Conservation (phyloP, 2,797 vertebrate species). For the Phataginus tricuspis region DNA sequence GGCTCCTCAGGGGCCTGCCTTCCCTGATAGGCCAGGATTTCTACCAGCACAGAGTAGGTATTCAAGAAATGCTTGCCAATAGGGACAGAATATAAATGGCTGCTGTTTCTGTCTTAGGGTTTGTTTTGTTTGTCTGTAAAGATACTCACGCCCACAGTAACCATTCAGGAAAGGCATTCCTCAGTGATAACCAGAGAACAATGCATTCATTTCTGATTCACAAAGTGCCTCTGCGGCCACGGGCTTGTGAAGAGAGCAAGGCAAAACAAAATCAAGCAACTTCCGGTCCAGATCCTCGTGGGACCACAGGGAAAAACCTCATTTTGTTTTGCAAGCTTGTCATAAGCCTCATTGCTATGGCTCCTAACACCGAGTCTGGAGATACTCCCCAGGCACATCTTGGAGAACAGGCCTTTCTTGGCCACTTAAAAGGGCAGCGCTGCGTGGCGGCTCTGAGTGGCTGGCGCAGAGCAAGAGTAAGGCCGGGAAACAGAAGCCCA, state of each 20-base stretch:
- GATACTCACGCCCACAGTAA: neutral
- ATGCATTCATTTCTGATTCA: slow-evolving; percentile 60
- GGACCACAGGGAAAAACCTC: neutral
- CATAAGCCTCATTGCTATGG: neutral
- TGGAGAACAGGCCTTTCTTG: neutral
- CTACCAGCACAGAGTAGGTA: slow-evolving; percentile 53
- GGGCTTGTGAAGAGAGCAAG: neutral
- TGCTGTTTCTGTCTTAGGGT: neutral
- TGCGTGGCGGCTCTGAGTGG: neutral
- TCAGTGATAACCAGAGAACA: slow-evolving; percentile 45
- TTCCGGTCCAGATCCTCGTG: neutral
- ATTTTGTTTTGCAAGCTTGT: slow-evolving; percentile 21
- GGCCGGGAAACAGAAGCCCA: neutral
- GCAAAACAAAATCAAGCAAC: slow-evolving; percentile 48
- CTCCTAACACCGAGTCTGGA: neutral
- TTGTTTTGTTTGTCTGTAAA: neutral
- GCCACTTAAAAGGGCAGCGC: neutral
- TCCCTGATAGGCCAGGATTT: neutral
- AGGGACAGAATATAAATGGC: neutral
- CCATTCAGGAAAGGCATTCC: slow-evolving; percentile 55
- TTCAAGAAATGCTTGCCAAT: neutral
- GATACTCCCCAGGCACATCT: neutral
- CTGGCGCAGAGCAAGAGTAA: neutral
- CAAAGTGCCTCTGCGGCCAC: neutral
- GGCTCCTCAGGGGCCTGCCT: neutral